phyloP scores from a whole-genome alignment of 2,113 vertebrate species.

The Microcebus tavaratra region DNA sequence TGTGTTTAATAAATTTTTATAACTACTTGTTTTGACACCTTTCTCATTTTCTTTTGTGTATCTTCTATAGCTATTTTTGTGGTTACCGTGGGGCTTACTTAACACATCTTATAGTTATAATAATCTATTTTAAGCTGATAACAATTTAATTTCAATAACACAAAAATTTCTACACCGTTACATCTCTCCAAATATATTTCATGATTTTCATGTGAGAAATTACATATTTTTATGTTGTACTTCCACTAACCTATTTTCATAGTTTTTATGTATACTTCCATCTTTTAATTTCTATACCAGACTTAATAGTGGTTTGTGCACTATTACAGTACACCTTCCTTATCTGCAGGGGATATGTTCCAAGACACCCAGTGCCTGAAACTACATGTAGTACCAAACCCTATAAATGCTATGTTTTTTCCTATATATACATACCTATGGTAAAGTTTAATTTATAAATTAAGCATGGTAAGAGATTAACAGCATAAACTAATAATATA shows the following conservation, averaged over 20 bases:
- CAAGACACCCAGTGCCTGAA: neutral
- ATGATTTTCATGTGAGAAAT: neutral
- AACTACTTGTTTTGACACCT: neutral
- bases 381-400: neutral
- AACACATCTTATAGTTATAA: neutral
- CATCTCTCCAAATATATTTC: neutral
- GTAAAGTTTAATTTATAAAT: neutral
- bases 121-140: neutral
- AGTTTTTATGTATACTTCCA: neutral
- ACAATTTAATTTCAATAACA: neutral
- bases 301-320: neutral
- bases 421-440: neutral
- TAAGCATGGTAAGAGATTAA: neutral
- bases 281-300: neutral
- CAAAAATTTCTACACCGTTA: neutral
- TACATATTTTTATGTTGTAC: neutral
- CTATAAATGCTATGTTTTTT: neutral
- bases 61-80: neutral
- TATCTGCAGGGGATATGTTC: neutral
- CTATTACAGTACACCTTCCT: neutral
- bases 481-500: neutral
- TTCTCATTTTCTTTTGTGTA: neutral
- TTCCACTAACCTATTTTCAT: neutral
- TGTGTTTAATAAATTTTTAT: neutral
- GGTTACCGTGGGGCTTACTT: neutral